A percentile compares a stretch with the other conserved stretches of the same genome.
Conservation (phyloP, 2,888 invertebrate species). For the Dorcus parallelipipedus region DNA sequence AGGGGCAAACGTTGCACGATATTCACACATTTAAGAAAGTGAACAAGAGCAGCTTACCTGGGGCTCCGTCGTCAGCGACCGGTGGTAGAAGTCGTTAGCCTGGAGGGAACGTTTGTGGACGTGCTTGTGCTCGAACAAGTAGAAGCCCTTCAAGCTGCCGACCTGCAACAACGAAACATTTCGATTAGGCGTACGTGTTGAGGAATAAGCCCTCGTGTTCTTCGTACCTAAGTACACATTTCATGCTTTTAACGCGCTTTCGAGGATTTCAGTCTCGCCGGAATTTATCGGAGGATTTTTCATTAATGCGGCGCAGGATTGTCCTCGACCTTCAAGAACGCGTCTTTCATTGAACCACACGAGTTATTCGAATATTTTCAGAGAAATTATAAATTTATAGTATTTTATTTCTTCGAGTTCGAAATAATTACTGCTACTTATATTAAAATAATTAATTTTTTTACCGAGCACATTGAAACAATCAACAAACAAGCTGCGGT, state of each 20-base stretch:
- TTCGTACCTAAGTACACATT: not conserved
- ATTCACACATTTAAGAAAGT: too few species aligned
- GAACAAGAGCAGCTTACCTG: constrained; percentile 56
- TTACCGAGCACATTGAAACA: too few species aligned
- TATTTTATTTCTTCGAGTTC: not conserved
- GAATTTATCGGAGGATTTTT: not conserved
- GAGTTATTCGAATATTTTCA: too few species aligned
- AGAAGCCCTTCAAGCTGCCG: constrained; percentile 81
- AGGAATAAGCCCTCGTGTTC: not conserved
- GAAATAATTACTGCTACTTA: not conserved
- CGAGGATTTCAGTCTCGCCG: not conserved
- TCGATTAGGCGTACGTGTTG: too few species aligned
- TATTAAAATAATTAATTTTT: too few species aligned
- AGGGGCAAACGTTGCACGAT: too few species aligned
- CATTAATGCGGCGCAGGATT: not conserved
- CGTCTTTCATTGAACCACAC: not conserved
- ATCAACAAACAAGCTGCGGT: too few species aligned
- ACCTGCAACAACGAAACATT: constrained; percentile 68
- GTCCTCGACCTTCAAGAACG: not conserved
- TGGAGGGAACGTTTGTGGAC: constrained; percentile 81
- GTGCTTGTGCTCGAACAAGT: constrained; percentile 79
- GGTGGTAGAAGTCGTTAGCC: constrained; percentile 74
- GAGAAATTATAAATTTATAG: not conserved
- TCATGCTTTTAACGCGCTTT: not conserved
- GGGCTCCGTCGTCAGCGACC: constrained; percentile 71